These are phyloP conservation scores for Oreochromis tanganicae DNA, from an alignment of 2,113 vertebrate genomes.

Conservation along the genomic window DNA sequence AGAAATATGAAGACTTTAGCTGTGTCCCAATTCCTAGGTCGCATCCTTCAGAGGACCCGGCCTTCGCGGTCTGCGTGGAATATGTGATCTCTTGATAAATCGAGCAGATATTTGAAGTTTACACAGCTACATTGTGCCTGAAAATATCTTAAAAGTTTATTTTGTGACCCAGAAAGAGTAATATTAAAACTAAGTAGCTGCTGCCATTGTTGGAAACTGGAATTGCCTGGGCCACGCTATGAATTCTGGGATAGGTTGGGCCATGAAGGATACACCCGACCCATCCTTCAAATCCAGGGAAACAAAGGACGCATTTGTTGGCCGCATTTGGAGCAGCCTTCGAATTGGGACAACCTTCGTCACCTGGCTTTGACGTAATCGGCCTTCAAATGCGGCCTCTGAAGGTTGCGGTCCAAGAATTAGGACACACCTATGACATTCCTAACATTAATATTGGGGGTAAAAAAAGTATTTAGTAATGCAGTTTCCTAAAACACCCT, in stretches of 20 bases:
- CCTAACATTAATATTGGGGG: neutral
- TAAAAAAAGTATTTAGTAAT: neutral
- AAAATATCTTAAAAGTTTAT: neutral
- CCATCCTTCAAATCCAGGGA: neutral
- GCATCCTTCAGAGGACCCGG: neutral
- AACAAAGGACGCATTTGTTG: neutral
- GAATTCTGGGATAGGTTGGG: neutral
- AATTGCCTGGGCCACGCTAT: neutral
- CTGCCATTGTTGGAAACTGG: neutral
- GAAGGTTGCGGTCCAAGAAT: neutral
- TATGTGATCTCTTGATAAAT: neutral
- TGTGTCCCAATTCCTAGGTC: neutral
- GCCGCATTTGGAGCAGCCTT: neutral
- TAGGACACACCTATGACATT: neutral
- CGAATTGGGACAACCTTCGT: neutral
- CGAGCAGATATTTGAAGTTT: neutral
- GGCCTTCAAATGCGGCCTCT: neutral
- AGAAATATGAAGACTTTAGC: neutral
- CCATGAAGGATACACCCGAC: neutral
- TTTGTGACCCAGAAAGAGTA: neutral
- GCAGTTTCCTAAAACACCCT: neutral
- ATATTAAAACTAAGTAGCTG: neutral
- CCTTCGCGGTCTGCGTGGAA: neutral
- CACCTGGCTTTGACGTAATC: neutral
- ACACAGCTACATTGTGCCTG: neutral